Evolutionary conservation across 2,797 vertebrate species (phyloP), one percentile per base, ranked within the genome.

Genomic region (Acomys russatus): DNA sequence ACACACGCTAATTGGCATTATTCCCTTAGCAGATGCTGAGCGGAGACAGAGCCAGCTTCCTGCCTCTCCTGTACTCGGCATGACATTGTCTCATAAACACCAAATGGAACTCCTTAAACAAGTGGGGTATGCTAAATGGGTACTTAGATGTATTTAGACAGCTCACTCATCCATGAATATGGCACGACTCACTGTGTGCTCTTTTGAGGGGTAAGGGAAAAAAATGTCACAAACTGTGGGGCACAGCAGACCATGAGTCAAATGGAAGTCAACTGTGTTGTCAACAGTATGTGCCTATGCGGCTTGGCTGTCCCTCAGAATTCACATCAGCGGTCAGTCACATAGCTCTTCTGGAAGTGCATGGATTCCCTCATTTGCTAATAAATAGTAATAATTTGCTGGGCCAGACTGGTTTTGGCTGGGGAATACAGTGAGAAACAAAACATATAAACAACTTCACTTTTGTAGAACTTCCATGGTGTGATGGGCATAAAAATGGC

Each of bases 1-100:
- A 90, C 88, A 76, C 14, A 3, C 51, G 82, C 86, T 97, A 97
- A 97, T 94, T 95, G 86, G 82, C 92, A 73, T 79, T 49, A 25
- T 61, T 91, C 82, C 0, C 35, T 90, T 3, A 89, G 96, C 92
- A 92, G 94, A 90, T 9, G 49, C 90, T 25, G 28, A 35, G 18
- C 78, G 85, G 88, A 92, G 88, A 71, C 71, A 78, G 90, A 0
- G 68, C 12, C 0, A 18, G 35, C 88, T 79, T 74, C 86, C 93
- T 71, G 92, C 74, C 51, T 87, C 88, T 84, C 20, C 2, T 33
- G 73, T 23, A 7, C 77, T 64, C 56, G 1, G 80, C 78, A 25
- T 17, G 82, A 78, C 35, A 80, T n/a, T 9, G 14, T 88, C 77
- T 92, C 88, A 79, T 91, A 96, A 97, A 93, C 49, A 80, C 92